Conservation (phyloP, 2,113 vertebrate species). For the Noturus placidus region DNA sequence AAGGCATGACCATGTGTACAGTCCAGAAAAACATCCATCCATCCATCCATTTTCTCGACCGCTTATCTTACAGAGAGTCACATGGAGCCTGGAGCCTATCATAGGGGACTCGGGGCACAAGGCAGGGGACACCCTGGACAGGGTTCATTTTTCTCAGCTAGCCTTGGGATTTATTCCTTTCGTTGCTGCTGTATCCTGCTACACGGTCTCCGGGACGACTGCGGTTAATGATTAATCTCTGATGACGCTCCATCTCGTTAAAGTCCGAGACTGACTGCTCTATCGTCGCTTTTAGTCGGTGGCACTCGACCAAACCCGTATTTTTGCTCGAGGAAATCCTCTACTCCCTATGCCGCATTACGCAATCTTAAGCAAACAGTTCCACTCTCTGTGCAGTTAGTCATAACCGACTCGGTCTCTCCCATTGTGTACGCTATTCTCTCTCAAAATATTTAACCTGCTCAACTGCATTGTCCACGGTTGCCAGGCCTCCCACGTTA, state of each 20-base stretch:
- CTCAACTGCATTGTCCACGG: background rate
- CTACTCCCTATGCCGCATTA: background rate
- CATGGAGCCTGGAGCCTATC: too few species aligned
- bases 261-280: background rate
- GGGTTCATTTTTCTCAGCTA: background rate
- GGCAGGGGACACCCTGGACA: too few species aligned
- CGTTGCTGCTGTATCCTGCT: background rate
- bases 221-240: background rate
- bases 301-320: conserved; percentile 7
- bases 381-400: background rate
- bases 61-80: too few species aligned
- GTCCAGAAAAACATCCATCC: too few species aligned
- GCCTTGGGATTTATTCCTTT: background rate
- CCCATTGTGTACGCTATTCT: background rate
- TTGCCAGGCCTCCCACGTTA: background rate
- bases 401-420: background rate
- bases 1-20: too few species aligned
- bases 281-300: background rate
- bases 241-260: background rate
- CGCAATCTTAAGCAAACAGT: background rate
- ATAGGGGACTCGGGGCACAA: too few species aligned
- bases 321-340: background rate
- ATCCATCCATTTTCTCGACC: too few species aligned
- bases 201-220: background rate
- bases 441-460: background rate